Evolutionary conservation across 1,140 invertebrate species (phyloP).

Genomic region (Drosophila insularis): DNA sequence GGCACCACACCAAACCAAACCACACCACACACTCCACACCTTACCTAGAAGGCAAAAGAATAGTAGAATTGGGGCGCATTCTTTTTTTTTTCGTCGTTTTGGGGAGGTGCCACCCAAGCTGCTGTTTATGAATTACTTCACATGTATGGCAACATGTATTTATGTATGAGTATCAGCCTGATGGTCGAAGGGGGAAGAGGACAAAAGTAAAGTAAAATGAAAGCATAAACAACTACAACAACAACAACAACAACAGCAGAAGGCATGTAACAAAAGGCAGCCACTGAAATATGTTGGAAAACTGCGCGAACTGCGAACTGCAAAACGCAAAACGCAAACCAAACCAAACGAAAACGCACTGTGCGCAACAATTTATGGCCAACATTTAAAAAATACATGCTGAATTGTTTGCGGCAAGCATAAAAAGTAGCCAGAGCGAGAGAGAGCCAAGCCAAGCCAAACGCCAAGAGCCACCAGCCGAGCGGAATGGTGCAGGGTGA

Average conservation of each 20-base stretch:
- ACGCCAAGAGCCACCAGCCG: constrained; percentile 14
- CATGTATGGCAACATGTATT: constrained; percentile 70
- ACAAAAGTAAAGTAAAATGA: constrained; percentile 48
- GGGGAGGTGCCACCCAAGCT: constrained; percentile 63
- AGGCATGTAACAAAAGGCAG: constrained; percentile 69
- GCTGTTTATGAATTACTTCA: constrained; percentile 76
- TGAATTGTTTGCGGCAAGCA: constrained; percentile 77
- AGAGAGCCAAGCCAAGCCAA: constrained; percentile 18
- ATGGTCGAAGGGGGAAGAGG: background rate
- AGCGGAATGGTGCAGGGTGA: constrained; percentile 1
- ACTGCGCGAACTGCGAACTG: constrained; percentile 51
- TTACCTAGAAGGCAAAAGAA: constrained; percentile 42
- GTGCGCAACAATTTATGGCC: constrained; percentile 77
- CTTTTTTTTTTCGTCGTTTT: constrained; percentile 1
- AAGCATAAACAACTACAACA: constrained; percentile 68
- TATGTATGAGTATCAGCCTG: constrained; percentile 63
- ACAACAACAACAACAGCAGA: constrained; percentile 24
- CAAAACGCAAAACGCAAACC: constrained; percentile 44
- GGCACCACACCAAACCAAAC: background rate
- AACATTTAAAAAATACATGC: constrained; percentile 75
- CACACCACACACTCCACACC: constrained; percentile 16
- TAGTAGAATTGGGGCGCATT: background rate
- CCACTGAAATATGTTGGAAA: constrained; percentile 73
- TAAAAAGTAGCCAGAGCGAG: constrained; percentile 63
- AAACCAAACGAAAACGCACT: constrained; percentile 67